phyloP scores from a whole-genome alignment of 1,140 invertebrate species.

The Tetranychus urticae region DNA sequence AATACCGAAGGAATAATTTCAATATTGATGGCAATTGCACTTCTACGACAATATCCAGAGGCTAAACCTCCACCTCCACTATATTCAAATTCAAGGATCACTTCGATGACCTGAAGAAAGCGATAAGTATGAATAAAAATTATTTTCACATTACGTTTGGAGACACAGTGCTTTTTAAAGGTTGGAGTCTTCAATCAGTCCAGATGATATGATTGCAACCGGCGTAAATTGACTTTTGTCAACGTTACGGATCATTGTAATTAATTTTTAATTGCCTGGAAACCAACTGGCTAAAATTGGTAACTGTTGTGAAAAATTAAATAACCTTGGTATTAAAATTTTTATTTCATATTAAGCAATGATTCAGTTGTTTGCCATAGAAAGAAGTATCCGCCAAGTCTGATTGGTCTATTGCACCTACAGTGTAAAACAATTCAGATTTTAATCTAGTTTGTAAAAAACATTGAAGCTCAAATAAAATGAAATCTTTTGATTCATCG shows the following conservation, averaged over 20 bases:
- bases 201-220: not conserved
- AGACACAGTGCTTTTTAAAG: not conserved
- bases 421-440: too few relatives aligned
- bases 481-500: too few relatives aligned
- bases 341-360: too few relatives aligned
- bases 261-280: conserved; percentile 21
- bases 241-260: conserved; percentile 89
- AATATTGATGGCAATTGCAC: conserved; percentile 50
- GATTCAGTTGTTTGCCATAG: too few relatives aligned
- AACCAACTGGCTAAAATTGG: too few relatives aligned
- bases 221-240: conserved; percentile 56
- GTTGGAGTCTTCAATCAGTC: not conserved
- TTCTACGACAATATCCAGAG: conserved; percentile 57
- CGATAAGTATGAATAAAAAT: not conserved
- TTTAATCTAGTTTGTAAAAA: too few relatives aligned
- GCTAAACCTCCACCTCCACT: conserved; percentile 50
- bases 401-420: too few relatives aligned
- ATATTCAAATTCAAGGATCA: conserved; percentile 53
- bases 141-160: conserved; percentile 1
- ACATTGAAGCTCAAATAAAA: too few relatives aligned
- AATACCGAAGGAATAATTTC: conserved; percentile 67
- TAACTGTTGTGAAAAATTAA: too few relatives aligned
- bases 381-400: too few relatives aligned
- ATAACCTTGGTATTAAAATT: too few relatives aligned
- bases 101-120: conserved; percentile 27